These are phyloP conservation scores for Molossus alvarezi DNA, from an alignment of 2,797 vertebrate genomes.

Conservation along the genomic window DNA sequence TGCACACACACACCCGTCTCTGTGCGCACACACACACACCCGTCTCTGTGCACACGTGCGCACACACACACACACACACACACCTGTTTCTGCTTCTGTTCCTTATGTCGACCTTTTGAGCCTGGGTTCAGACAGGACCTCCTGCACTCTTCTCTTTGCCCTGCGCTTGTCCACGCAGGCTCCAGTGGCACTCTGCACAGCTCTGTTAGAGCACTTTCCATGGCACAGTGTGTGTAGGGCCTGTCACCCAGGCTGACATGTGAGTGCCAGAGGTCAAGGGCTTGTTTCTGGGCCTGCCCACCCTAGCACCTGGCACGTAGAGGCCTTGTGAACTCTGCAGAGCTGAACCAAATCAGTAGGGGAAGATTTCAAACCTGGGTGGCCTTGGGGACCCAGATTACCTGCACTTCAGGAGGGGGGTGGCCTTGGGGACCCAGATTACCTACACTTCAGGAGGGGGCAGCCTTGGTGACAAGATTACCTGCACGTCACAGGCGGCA, in stretches of 20 bases:
- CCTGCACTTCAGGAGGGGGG: too few relatives aligned
- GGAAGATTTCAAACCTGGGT: not conserved
- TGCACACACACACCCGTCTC: too few relatives aligned
- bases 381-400: too few relatives aligned
- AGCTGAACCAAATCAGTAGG: not conserved
- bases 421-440: too few relatives aligned
- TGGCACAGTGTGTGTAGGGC: not conserved
- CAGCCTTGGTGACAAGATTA: not conserved
- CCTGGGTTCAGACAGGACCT: not conserved
- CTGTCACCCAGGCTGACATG: not conserved
- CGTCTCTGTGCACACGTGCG: too few relatives aligned
- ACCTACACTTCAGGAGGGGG: not conserved
- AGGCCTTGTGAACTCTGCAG: not conserved
- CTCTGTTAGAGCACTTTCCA: not conserved
- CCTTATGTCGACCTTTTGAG: not conserved
- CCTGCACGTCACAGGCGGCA: not conserved
- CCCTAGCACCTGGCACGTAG: not conserved
- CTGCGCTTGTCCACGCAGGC: not conserved
- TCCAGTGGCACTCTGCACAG: not conserved
- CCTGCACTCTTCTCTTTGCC: not conserved
- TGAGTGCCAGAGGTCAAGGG: not conserved
- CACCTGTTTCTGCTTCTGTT: not conserved
- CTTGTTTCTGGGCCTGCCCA: not conserved
- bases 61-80: not conserved
- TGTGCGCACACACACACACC: too few relatives aligned